Evolutionary conservation across 2,797 vertebrate genomes (phyloP).

Genomic region (Sebastes alutus): DNA sequence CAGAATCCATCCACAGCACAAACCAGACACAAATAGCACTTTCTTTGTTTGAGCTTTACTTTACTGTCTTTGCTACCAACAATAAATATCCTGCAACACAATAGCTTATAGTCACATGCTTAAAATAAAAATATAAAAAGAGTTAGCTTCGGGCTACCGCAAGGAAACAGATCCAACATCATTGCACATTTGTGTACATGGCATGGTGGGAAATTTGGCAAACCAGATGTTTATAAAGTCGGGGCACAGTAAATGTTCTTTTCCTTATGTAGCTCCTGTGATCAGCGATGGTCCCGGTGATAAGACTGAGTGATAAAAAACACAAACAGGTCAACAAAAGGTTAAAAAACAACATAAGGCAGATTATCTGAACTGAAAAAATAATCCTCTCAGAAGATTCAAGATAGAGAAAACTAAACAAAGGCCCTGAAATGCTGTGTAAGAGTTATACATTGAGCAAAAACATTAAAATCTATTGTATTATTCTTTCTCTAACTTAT

Average conservation of each 20-base stretch:
- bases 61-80: constrained; percentile 49
- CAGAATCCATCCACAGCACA: constrained; percentile 27
- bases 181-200: constrained; percentile 65
- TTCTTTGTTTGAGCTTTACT: constrained; percentile 42
- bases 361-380: constrained; percentile 50
- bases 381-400: constrained; percentile 40
- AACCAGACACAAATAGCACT: constrained; percentile 44
- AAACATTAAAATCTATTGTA: constrained; percentile 2
- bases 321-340: constrained; percentile 20
- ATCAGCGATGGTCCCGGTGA: constrained; percentile 13
- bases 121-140: constrained; percentile 57
- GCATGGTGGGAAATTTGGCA: constrained; percentile 71
- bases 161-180: constrained; percentile 39
- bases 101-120: constrained; percentile 52
- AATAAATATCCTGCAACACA: constrained; percentile 56
- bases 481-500: not conserved
- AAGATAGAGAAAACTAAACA: constrained; percentile 35
- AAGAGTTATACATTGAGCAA: not conserved
- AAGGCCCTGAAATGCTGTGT: constrained; percentile 17
- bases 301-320: constrained; percentile 51
- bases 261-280: constrained; percentile 7
- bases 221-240: constrained; percentile 41
- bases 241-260: constrained; percentile 1
- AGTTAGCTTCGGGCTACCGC: constrained; percentile 2
- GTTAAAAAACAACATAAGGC: constrained; percentile 47